Conservation (phyloP, 2,888 invertebrate species). For the Rugalucina vietnamica region DNA sequence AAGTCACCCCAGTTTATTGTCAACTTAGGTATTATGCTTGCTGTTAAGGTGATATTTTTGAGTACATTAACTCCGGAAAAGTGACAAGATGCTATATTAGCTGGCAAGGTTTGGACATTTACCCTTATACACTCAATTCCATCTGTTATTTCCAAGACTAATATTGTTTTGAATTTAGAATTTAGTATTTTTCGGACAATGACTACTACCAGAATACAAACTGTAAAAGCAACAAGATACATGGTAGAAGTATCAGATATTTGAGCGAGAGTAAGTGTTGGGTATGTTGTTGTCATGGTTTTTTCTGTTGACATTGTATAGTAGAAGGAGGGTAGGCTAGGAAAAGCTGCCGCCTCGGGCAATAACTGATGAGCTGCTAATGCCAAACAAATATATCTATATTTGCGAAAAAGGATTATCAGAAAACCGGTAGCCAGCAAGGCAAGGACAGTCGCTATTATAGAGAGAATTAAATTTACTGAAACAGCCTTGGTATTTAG, state of each 20-base stretch:
- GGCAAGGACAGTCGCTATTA: not conserved
- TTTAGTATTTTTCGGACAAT: not conserved
- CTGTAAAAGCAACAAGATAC: not conserved
- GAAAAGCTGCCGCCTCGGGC: not conserved
- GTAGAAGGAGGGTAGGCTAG: not conserved
- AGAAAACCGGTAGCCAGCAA: not conserved
- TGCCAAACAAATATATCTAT: not conserved
- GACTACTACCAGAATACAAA: not conserved
- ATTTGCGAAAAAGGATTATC: not conserved
- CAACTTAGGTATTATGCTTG: not conserved
- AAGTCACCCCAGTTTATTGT: not conserved
- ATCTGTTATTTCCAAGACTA: not conserved
- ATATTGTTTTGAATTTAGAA: not conserved
- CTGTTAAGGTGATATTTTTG: not conserved
- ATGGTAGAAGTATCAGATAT: not conserved
- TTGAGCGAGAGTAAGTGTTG: not conserved
- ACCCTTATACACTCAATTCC: not conserved
- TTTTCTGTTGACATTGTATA: not conserved
- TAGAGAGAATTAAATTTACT: not conserved
- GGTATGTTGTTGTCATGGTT: not conserved
- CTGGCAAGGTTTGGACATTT: not conserved
- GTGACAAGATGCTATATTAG: not conserved
- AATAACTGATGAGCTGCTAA: not conserved
- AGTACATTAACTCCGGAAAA: not conserved
- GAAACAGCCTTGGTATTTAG: not conserved